Conservation (phyloP, 2,888 invertebrate species). For the Lamellibrachia satsuma region DNA sequence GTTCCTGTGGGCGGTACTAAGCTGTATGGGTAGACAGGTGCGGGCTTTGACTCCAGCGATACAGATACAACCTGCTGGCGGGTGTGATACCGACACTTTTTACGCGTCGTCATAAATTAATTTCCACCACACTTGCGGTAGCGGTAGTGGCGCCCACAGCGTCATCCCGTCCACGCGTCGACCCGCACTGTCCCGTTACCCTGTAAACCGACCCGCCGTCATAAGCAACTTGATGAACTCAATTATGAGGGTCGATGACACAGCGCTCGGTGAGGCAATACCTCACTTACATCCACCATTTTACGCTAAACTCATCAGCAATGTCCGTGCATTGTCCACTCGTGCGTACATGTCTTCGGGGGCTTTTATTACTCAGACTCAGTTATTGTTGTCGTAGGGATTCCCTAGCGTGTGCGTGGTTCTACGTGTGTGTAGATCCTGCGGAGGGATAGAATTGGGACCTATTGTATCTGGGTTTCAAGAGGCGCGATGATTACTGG, state of each 20-base stretch:
- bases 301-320: background rate
- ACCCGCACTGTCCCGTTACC: background rate
- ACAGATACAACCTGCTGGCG: background rate
- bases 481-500: background rate
- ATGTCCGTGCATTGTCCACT: background rate
- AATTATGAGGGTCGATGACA: background rate
- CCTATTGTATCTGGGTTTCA: background rate
- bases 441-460: background rate
- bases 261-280: background rate
- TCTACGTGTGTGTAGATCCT: background rate
- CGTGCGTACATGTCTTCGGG: background rate
- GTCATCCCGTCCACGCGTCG: background rate
- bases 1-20: too few species aligned
- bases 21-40: background rate
- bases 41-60: background rate
- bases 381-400: background rate
- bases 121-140: background rate
- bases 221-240: constrained; percentile 2
- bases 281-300: background rate
- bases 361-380: background rate
- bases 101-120: background rate
- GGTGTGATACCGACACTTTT: background rate
- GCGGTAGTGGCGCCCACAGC: background rate
- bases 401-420: background rate
- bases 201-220: background rate